These are phyloP conservation scores for Cydia pomonella DNA, from an alignment of 1,140 invertebrate genomes.

Conservation along the genomic window DNA sequence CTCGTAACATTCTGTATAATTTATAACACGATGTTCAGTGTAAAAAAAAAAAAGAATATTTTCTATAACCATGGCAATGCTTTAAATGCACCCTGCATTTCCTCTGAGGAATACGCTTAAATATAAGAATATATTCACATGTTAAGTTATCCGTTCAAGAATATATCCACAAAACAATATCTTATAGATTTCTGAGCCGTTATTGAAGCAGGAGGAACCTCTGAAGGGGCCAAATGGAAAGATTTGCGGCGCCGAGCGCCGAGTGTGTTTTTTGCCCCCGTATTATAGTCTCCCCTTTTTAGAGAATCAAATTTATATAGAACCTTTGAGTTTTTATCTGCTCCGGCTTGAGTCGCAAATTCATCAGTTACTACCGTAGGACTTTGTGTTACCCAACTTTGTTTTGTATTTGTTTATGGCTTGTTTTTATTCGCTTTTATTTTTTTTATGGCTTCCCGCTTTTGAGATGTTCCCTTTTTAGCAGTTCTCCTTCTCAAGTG, in stretches of 20 bases:
- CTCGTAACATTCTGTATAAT: too few relatives aligned
- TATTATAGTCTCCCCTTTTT: not conserved
- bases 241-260: conserved; percentile 4
- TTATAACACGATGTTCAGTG: too few relatives aligned
- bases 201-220: conserved; percentile 13
- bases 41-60: too few relatives aligned
- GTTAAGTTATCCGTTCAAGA: not conserved
- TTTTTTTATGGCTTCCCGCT: not conserved
- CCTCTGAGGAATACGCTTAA: not conserved
- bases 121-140: not conserved
- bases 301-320: conserved; percentile 8
- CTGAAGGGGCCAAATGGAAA: conserved; percentile 20
- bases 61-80: too few relatives aligned
- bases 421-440: not conserved
- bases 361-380: not conserved
- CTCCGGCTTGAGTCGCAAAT: conserved; percentile 2
- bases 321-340: conserved; percentile 4
- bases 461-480: not conserved
- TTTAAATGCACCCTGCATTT: not conserved
- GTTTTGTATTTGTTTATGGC: not conserved
- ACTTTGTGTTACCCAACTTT: not conserved
- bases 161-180: conserved; percentile 21
- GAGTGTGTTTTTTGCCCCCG: conserved; percentile 13
- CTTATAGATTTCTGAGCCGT: not conserved
- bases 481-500: not conserved